Percentiles rank a stretch among this genome's conserved stretches.
Evolutionary conservation across 1,140 invertebrate species (phyloP).

Genomic region (Nylanderia fulva): DNA sequence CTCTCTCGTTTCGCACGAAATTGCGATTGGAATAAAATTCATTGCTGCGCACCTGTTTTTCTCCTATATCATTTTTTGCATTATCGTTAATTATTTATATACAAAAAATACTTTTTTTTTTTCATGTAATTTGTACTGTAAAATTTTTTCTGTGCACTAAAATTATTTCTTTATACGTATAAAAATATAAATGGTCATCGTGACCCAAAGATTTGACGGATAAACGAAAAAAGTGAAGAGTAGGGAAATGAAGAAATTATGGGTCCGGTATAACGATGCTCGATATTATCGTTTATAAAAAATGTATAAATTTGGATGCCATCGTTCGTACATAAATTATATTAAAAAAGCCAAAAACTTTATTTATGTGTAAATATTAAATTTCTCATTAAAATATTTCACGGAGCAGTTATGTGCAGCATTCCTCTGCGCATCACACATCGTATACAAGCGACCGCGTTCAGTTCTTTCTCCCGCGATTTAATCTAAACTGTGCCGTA

Average conservation of each 20-base stretch:
- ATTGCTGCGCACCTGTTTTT: background rate
- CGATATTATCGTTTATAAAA: no score
- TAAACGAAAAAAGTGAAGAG: constrained; percentile 43
- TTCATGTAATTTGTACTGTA: no score
- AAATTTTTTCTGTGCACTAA: no score
- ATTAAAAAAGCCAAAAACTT: background rate
- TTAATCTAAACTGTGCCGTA: constrained; percentile 27
- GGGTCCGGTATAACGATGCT: constrained; percentile 25
- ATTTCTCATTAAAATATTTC: constrained; percentile 13
- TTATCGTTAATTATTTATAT: background rate
- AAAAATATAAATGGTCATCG: constrained; percentile 56
- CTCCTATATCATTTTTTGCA: background rate
- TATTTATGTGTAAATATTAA: background rate
- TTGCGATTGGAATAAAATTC: constrained; percentile 12
- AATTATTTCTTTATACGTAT: no score
- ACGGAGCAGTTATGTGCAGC: background rate
- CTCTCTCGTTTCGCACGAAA: background rate
- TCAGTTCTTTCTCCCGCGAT: background rate
- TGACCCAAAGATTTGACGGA: constrained; percentile 29
- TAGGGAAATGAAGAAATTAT: background rate
- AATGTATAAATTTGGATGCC: constrained; percentile 18
- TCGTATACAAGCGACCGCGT: background rate
- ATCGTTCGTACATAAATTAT: background rate
- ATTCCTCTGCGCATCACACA: no score
- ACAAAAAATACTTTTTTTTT: no score